A percentile compares a stretch with the other conserved stretches of the same genome.
Evolutionary conservation across 2,113 vertebrate species (phyloP).

Genomic region (Donacobius atricapilla): DNA sequence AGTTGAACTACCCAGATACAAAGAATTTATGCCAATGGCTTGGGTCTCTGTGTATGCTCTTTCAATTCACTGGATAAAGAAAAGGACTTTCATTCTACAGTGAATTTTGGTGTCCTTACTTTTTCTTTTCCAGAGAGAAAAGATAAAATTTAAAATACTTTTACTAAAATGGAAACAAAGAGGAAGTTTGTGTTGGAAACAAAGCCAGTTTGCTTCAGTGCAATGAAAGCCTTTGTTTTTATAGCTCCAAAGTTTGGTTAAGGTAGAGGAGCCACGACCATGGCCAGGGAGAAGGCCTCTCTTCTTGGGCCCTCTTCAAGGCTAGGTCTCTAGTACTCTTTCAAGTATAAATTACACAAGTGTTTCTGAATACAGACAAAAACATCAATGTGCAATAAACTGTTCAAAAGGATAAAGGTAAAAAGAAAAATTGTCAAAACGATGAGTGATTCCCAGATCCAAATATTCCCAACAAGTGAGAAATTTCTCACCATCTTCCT

Average conservation of each 20-base stretch:
- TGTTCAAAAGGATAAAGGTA: not conserved
- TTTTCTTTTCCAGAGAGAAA: not conserved
- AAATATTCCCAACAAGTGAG: not conserved
- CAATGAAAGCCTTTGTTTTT: not conserved
- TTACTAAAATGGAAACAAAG: not conserved
- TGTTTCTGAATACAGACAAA: not conserved
- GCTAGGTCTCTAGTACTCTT: not conserved
- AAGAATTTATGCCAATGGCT: not conserved
- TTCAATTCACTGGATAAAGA: not conserved
- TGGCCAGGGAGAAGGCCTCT: not conserved
- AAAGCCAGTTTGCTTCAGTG: not conserved
- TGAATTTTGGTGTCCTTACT: not conserved
- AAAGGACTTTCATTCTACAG: not conserved
- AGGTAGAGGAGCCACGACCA: not conserved
- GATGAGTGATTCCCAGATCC: not conserved
- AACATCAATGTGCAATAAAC: not conserved
- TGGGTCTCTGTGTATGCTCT: not conserved
- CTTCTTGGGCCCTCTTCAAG: not conserved
- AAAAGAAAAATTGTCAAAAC: not conserved
- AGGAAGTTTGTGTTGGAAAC: not conserved
- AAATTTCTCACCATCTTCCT: not conserved
- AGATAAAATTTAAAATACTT: not conserved
- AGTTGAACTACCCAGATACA: not conserved
- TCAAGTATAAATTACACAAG: not conserved
- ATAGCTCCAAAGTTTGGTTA: fast-evolving